These are phyloP conservation scores for Lordiphosa andalusiaca DNA, from an alignment of 2,888 invertebrate genomes.

Conservation along the genomic window DNA sequence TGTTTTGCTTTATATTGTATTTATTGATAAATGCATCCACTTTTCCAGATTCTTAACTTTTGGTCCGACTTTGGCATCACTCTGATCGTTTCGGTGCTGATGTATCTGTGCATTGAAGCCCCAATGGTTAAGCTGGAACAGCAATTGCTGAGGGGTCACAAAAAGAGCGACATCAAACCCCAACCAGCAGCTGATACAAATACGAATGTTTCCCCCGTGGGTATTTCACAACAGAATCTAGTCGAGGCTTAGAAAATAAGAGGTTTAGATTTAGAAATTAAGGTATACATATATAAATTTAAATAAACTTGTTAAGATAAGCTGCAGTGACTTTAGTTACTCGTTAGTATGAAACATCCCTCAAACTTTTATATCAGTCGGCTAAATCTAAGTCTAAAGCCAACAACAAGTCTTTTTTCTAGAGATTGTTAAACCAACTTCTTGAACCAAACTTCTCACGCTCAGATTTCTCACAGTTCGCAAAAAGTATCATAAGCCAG, in stretches of 20 bases:
- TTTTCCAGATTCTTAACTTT: conserved; percentile 54
- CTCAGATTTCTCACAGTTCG: no score
- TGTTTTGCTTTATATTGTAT: background rate
- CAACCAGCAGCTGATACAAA: background rate
- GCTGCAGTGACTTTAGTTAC: no score
- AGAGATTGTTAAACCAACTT: no score
- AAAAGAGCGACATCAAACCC: background rate
- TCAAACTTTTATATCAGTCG: no score
- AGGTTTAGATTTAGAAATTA: no score
- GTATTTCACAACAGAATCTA: conserved; percentile 31
- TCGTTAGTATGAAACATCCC: no score
- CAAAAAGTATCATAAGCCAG: no score
- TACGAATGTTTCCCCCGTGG: background rate
- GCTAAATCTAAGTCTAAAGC: no score
- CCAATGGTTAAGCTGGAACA: conserved; percentile 45
- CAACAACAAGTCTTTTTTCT: no score
- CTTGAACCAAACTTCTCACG: no score
- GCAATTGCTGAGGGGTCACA: conserved; percentile 30
- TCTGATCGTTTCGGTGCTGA: conserved; percentile 36
- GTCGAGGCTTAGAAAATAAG: conserved; percentile 13
- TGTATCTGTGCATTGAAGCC: conserved; percentile 42
- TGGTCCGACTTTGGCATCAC: conserved; percentile 74
- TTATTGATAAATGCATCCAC: background rate
- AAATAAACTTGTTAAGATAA: no score
- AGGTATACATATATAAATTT: no score